phyloP scores from a whole-genome alignment of 1,140 invertebrate genomes.

The Drosophila bipectinata region DNA sequence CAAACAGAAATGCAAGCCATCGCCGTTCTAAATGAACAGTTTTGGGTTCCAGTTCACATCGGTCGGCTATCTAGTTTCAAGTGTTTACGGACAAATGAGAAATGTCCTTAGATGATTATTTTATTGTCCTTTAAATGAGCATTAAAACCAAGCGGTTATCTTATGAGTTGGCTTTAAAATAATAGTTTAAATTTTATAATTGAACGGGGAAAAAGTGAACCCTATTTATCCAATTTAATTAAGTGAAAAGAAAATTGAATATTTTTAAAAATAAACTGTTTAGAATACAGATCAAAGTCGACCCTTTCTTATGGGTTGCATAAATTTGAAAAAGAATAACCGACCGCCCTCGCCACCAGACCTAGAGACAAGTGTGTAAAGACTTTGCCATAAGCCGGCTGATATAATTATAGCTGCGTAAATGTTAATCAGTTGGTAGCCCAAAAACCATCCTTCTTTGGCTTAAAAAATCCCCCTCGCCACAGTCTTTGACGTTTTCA shows the following conservation, averaged over 20 bases:
- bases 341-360: constrained; percentile 15
- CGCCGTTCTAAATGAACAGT: constrained; percentile 27
- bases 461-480: constrained; percentile 17
- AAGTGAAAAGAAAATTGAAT: not conserved
- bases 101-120: constrained; percentile 6
- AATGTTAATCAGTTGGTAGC: constrained; percentile 52
- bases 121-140: constrained; percentile 1
- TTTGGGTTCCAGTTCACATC: constrained; percentile 34
- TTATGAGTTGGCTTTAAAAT: not conserved
- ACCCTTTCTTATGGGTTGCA: constrained; percentile 39
- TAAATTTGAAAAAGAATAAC: constrained; percentile 47
- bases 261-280: not conserved
- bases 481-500: constrained; percentile 58
- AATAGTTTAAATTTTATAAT: too few relatives aligned
- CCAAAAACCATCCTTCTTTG: constrained; percentile 16
- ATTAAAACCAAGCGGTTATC: not conserved
- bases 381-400: constrained; percentile 32
- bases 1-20: constrained; percentile 29
- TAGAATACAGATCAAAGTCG: too few relatives aligned
- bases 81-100: constrained; percentile 38
- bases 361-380: constrained; percentile 53
- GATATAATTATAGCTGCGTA: constrained; percentile 47
- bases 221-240: not conserved
- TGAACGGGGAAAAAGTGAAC: too few relatives aligned
- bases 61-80: constrained; percentile 43